These are phyloP conservation scores for Cariama cristata DNA, from an alignment of 2,113 vertebrate genomes.

Conservation along the genomic window DNA sequence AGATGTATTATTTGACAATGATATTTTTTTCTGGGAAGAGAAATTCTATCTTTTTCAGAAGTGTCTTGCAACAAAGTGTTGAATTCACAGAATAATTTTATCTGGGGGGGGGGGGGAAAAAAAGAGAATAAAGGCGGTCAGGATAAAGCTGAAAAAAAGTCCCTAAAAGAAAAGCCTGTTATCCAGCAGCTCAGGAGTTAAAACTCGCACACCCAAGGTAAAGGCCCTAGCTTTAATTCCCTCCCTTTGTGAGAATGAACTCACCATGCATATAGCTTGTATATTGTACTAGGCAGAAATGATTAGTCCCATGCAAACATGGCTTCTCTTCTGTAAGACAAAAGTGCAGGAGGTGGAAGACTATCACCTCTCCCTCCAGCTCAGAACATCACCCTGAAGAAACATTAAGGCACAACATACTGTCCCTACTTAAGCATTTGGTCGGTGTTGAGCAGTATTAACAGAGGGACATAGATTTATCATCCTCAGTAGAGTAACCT, in stretches of 20 bases:
- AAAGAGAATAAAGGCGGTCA: accelerated
- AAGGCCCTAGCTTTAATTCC: background rate
- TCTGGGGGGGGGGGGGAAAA: accelerated
- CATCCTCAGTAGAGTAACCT: background rate
- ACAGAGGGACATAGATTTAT: background rate
- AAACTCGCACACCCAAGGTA: background rate
- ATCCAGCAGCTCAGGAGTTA: background rate
- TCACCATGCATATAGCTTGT: background rate
- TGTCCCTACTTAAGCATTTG: background rate
- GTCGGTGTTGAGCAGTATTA: background rate
- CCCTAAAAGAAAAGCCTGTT: background rate
- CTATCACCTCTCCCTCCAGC: background rate
- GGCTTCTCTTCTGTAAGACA: background rate
- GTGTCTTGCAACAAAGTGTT: background rate
- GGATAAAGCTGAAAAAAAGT: background rate
- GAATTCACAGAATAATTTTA: background rate
- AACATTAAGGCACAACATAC: background rate
- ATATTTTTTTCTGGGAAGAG: background rate
- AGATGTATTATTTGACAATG: background rate
- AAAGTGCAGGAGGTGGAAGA: background rate
- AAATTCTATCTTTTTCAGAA: background rate
- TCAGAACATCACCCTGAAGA: background rate
- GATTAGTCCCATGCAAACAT: background rate
- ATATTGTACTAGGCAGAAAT: background rate
- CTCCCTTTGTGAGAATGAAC: background rate